Percentiles rank a stretch among this genome's conserved stretches.
phyloP scores from a whole-genome alignment of 2,888 invertebrate genomes.

The Cryptocheilus praepositus region DNA sequence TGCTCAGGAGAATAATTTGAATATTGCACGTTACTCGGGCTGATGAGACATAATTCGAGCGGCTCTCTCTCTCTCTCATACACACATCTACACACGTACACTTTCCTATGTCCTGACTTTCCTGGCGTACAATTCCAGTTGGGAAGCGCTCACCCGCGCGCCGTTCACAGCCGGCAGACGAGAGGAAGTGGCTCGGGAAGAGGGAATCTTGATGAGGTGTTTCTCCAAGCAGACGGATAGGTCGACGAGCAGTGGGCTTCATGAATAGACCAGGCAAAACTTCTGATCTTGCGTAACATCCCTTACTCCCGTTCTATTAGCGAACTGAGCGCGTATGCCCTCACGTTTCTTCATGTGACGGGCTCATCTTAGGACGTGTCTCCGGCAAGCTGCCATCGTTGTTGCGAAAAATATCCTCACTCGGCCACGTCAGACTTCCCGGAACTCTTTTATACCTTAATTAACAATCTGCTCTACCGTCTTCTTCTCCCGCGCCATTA shows the following conservation, averaged over 20 bases:
- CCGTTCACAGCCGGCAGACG: too few relatives aligned
- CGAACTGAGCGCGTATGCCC: background rate
- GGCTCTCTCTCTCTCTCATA: constrained; percentile 28
- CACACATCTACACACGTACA: background rate
- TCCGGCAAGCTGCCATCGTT: background rate
- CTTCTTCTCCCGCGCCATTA: too few relatives aligned
- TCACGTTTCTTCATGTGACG: background rate
- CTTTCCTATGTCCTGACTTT: background rate
- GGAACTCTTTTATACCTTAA: constrained; percentile 16
- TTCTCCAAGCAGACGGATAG: constrained; percentile 52
- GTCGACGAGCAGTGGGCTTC: constrained; percentile 35
- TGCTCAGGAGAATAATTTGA: constrained; percentile 66
- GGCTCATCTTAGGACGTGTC: too few relatives aligned
- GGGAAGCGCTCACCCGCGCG: background rate
- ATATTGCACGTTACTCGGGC: constrained; percentile 67
- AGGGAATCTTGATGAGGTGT: constrained; percentile 64
- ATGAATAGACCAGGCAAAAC: constrained; percentile 46
- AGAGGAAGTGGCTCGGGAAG: constrained; percentile 35
- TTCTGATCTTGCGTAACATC: constrained; percentile 31
- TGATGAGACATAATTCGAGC: constrained; percentile 70
- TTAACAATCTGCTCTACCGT: constrained; percentile 16
- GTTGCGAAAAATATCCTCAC: background rate
- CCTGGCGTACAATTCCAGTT: constrained; percentile 3
- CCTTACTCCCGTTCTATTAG: constrained; percentile 31
- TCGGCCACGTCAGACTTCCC: background rate